phyloP scores from a whole-genome alignment of 1,140 invertebrate species.

The Mylabris phalerata region DNA sequence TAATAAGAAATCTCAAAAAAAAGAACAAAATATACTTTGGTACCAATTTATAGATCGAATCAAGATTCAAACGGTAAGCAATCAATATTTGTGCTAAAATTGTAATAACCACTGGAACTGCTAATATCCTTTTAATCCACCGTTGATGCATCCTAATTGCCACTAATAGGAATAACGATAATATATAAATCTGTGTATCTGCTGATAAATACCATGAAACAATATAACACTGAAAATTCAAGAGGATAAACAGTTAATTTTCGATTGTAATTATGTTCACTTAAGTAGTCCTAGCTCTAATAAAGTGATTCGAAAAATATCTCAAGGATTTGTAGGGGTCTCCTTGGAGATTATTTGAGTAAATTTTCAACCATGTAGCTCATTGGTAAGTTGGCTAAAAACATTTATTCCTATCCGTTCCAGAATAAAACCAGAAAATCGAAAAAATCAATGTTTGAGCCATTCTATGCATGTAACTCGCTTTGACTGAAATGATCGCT shows the following conservation, averaged over 20 bases:
- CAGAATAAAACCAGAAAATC: no score
- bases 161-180: conserved; percentile 20
- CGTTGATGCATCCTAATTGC: conserved; percentile 20
- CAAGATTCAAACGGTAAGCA: conserved; percentile 18
- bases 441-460: no score
- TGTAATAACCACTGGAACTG: conserved; percentile 9
- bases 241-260: neutral
- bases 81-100: conserved; percentile 17
- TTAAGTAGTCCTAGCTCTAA: neutral
- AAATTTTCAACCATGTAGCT: no score
- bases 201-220: conserved; percentile 27
- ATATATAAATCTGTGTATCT: conserved; percentile 27
- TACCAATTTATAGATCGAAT: conserved; percentile 20
- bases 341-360: no score
- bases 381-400: neutral
- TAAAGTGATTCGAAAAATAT: neutral
- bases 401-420: no score
- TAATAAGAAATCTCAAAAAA: neutral
- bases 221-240: conserved; percentile 23
- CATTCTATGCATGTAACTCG: no score
- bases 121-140: conserved; percentile 2
- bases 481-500: no score
- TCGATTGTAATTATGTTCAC: no score
- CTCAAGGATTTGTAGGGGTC: no score
- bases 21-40: conserved; percentile 21